Percentiles rank a stretch among this genome's conserved stretches.
Evolutionary conservation across 2,888 invertebrate species (phyloP).

Genomic region (Nephrotoma appendiculata): DNA sequence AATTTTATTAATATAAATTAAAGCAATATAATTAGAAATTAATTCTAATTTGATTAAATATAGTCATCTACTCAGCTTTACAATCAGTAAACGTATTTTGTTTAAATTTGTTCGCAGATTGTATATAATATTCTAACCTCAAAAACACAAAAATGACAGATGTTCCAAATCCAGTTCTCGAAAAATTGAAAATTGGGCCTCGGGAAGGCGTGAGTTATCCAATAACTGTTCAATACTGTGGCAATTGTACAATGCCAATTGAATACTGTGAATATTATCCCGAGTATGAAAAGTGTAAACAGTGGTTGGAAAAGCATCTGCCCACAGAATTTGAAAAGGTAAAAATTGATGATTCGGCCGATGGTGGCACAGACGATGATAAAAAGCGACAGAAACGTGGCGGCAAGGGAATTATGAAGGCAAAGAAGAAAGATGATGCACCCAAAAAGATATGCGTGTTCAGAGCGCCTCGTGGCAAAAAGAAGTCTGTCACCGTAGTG

Average conservation of each 20-base stretch:
- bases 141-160: constrained; percentile 26
- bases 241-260: constrained; percentile 88
- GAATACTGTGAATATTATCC: constrained; percentile 99
- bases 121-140: not conserved
- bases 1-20: not conserved
- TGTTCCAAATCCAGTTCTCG: constrained; percentile 25
- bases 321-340: constrained; percentile 88
- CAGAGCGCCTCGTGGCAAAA: constrained; percentile 89
- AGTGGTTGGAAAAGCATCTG: constrained; percentile 88
- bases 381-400: constrained; percentile 94
- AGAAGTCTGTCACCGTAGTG: constrained; percentile 96
- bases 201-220: constrained; percentile 68
- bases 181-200: constrained; percentile 44
- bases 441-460: constrained; percentile 76
- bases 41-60: not conserved
- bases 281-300: constrained; percentile 92
- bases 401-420: constrained; percentile 89
- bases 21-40: not conserved
- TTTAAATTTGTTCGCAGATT: not conserved
- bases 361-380: constrained; percentile 71
- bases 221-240: constrained; percentile 73
- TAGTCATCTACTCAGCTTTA: not conserved
- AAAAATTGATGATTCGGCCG: constrained; percentile 41
- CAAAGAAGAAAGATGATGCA: constrained; percentile 86
- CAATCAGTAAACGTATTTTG: not conserved